These are phyloP conservation scores for Thecocarcelia acutangulata DNA, from an alignment of 2,888 invertebrate genomes.

Conservation along the genomic window DNA sequence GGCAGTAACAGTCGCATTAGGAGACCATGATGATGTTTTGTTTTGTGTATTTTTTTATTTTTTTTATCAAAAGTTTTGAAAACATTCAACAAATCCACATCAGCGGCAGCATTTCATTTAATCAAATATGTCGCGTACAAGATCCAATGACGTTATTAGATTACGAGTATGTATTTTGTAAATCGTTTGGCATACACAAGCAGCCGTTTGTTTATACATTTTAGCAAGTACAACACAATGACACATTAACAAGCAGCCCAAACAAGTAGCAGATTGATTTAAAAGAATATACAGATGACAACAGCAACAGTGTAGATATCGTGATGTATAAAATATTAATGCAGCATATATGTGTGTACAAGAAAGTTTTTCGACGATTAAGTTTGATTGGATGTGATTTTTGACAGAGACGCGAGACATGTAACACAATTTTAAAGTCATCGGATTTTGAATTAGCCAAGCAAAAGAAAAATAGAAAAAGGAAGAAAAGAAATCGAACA, in stretches of 20 bases:
- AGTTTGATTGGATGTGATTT: slow-evolving; percentile 3
- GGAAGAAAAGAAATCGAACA: neutral
- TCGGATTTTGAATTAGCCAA: neutral
- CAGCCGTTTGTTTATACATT: no score
- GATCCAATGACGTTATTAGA: slow-evolving; percentile 49
- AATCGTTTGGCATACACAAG: slow-evolving; percentile 11
- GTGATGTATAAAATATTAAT: slow-evolving; percentile 43
- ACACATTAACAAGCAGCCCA: neutral
- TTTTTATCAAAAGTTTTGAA: slow-evolving; percentile 14
- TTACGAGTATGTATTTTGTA: slow-evolving; percentile 3
- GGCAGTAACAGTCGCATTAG: slow-evolving; percentile 14
- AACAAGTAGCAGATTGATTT: neutral
- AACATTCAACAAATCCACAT: slow-evolving; percentile 51
- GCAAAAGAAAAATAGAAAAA: neutral
- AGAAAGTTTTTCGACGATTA: slow-evolving; percentile 13
- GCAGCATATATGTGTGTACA: no score
- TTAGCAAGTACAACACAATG: no score
- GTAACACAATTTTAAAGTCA: slow-evolving; percentile 4
- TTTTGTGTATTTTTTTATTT: slow-evolving; percentile 20
- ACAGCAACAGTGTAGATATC: slow-evolving; percentile 2
- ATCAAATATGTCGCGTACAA: slow-evolving; percentile 62
- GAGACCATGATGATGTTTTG: slow-evolving; percentile 15
- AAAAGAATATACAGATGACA: slow-evolving; percentile 6
- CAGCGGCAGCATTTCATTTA: slow-evolving; percentile 68
- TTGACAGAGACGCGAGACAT: slow-evolving; percentile 13